Conservation (phyloP, 2,888 invertebrate genomes). For the Andrena haemorrhoa region DNA sequence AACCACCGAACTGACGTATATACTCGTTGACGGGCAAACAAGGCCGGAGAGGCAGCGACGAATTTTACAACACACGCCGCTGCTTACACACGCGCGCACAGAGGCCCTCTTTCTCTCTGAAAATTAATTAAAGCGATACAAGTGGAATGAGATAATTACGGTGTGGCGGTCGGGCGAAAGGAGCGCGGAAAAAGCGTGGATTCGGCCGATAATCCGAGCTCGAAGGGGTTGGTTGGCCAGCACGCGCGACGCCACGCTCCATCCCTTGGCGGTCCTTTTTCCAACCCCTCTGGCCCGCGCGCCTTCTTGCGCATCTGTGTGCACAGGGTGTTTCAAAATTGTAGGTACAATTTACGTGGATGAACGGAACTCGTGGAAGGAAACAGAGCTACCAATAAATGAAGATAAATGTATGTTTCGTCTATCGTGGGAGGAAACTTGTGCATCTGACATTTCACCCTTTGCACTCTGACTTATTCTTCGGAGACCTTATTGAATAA, state of each 20-base stretch:
- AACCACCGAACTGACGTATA: background rate
- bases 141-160: slow-evolving; percentile 26
- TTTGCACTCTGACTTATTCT: no score
- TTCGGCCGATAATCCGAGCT: slow-evolving; percentile 12
- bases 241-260: background rate
- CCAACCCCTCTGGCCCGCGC: background rate
- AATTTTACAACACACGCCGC: background rate
- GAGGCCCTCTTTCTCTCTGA: background rate
- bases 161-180: background rate
- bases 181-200: background rate
- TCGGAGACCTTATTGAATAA: no score
- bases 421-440: no score
- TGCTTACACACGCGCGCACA: background rate
- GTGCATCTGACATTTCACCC: no score
- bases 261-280: background rate
- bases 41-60: background rate
- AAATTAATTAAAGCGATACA: slow-evolving; percentile 24
- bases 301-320: background rate
- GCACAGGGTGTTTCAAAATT: no score
- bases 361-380: no score
- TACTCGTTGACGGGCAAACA: background rate
- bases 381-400: no score
- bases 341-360: no score
- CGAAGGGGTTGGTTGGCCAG: background rate
- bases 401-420: no score